Evolutionary conservation across 2,888 invertebrate genomes (phyloP).

Genomic region (Tetranychus piercei): DNA sequence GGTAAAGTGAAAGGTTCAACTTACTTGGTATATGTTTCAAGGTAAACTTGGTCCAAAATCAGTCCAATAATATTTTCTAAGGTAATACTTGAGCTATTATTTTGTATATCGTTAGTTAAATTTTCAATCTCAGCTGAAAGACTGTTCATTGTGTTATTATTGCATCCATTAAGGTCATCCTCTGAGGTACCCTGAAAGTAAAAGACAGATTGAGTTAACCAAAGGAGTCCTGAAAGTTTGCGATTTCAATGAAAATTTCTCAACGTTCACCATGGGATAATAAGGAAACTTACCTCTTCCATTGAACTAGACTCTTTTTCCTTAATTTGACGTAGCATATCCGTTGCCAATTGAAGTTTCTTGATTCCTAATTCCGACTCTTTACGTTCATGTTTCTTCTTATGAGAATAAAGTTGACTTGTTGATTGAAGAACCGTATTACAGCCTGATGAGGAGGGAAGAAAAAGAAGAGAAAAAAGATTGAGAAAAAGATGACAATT

Average conservation of each 20-base stretch:
- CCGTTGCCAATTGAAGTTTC: conserved; percentile 44
- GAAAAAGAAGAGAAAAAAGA: not conserved
- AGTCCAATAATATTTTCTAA: conserved; percentile 10
- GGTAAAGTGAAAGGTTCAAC: not conserved
- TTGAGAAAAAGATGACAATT: not conserved
- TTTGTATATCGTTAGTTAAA: not conserved
- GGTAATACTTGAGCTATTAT: conserved; percentile 2
- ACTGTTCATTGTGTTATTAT: not conserved
- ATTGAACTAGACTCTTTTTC: not conserved
- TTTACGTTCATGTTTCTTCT: conserved; percentile 85
- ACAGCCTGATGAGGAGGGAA: conserved; percentile 43
- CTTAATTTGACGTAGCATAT: conserved; percentile 2
- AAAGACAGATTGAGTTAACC: no score
- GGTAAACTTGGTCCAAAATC: conserved; percentile 8
- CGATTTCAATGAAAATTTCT: no score
- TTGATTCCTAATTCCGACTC: conserved; percentile 74
- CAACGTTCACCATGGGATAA: no score
- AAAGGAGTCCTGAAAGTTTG: no score
- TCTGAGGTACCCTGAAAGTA: not conserved
- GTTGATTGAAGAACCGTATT: conserved; percentile 89
- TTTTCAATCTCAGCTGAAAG: conserved; percentile 5
- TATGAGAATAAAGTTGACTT: conserved; percentile 88
- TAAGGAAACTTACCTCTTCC: not conserved
- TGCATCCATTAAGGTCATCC: not conserved
- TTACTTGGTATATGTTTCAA: conserved; percentile 9